A percentile compares a stretch with the other conserved stretches of the same genome.
Evolutionary conservation across 2,888 invertebrate genomes (phyloP).

Genomic region (Sesamia inferens): DNA sequence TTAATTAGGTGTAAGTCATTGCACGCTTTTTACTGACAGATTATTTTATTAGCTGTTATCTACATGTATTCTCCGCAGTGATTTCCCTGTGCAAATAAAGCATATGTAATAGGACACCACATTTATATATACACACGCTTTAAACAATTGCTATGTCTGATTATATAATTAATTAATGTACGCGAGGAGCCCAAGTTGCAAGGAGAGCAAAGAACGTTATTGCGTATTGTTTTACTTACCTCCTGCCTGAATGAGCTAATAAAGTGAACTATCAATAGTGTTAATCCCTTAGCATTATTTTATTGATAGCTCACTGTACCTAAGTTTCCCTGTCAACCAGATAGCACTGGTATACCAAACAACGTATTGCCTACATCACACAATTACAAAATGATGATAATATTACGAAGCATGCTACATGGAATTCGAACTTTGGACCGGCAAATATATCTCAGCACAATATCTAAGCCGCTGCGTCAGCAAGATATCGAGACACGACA

Average conservation of each 20-base stretch:
- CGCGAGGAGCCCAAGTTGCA: background rate
- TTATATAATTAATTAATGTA: background rate
- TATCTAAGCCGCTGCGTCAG: conserved; percentile 5
- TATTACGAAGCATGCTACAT: background rate
- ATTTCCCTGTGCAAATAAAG: too few relatives aligned
- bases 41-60: too few relatives aligned
- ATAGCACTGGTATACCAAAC: background rate
- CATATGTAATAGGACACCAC: too few relatives aligned
- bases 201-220: too few relatives aligned
- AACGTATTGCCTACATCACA: background rate
- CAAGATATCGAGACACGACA: conserved; percentile 7
- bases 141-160: background rate
- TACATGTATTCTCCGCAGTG: too few relatives aligned
- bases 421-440: background rate
- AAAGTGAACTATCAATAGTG: too few relatives aligned
- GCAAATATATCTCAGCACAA: conserved; percentile 5
- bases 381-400: background rate
- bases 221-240: background rate
- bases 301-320: too few relatives aligned
- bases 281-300: too few relatives aligned
- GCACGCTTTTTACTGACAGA: too few relatives aligned
- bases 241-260: too few relatives aligned
- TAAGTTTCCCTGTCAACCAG: too few relatives aligned
- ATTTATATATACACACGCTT: background rate
- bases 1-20: too few relatives aligned